Evolutionary conservation across 2,113 vertebrate genomes (phyloP).

Genomic region (Gulo gulo): DNA sequence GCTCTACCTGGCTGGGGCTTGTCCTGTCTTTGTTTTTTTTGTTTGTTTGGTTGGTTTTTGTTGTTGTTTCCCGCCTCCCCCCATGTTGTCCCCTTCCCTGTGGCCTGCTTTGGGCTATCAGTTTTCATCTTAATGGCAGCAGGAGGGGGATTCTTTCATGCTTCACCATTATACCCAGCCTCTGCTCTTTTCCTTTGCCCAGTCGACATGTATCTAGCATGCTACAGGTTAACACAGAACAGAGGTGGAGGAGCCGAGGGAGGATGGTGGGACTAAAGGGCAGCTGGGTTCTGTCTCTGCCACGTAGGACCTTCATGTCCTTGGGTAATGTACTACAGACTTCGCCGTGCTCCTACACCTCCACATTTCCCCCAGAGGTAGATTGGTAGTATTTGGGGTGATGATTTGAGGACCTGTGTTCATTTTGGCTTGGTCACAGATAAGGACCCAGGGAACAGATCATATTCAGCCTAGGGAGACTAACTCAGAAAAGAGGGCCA

Average conservation of each 20-base stretch:
- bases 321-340: neutral
- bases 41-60: no score
- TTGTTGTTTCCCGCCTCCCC: no score
- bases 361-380: neutral
- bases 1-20: neutral
- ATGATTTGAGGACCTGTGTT: neutral
- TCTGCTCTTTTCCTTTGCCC: neutral
- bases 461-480: neutral
- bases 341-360: neutral
- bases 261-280: neutral
- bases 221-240: neutral
- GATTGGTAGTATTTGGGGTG: neutral
- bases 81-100: rapidly evolving
- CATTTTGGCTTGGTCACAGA: neutral
- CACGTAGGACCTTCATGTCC: rapidly evolving
- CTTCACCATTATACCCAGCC: neutral
- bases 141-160: neutral
- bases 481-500: neutral
- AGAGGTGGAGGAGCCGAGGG: no score
- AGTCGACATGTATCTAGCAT: rapidly evolving
- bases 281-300: neutral
- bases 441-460: neutral
- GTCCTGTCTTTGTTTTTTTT: neutral
- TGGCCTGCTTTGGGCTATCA: neutral
- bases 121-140: neutral